Percentiles rank a stretch among this genome's conserved stretches.
Evolutionary conservation across 1,140 invertebrate genomes (phyloP).

Genomic region (Macrobrachium nipponense): DNA sequence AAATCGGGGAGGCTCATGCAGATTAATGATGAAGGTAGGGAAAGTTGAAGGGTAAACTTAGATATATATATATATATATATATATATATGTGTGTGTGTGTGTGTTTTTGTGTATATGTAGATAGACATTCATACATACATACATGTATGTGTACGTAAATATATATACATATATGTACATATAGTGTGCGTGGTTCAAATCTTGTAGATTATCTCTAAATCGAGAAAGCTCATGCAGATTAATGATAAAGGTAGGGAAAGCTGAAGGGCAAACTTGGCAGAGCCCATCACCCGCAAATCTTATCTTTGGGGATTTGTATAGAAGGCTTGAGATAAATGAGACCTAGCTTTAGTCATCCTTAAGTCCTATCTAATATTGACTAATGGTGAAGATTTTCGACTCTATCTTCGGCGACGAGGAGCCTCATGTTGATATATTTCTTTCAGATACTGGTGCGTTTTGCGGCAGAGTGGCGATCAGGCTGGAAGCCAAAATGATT

Average conservation of each 20-base stretch:
- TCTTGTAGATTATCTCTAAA: too few relatives aligned
- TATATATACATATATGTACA: neutral
- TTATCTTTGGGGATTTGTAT: too few relatives aligned
- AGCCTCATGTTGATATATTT: neutral
- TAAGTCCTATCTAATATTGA: too few relatives aligned
- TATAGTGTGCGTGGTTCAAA: too few relatives aligned
- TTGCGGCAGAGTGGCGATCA: conserved; percentile 14
- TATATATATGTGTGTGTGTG: too few relatives aligned
- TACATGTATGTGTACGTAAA: conserved; percentile 33
- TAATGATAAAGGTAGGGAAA: neutral
- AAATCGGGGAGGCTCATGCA: too few relatives aligned
- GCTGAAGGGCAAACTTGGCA: neutral
- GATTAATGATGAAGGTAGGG: neutral
- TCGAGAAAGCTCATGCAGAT: neutral
- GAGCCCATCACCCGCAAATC: neutral
- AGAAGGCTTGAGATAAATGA: too few relatives aligned
- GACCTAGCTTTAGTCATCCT: too few relatives aligned
- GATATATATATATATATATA: too few relatives aligned
- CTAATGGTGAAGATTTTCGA: neutral
- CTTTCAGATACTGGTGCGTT: neutral
- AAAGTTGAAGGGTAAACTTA: neutral
- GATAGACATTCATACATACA: too few relatives aligned
- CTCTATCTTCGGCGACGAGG: neutral
- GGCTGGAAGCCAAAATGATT: conserved; percentile 15
- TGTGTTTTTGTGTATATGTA: too few relatives aligned